These are phyloP conservation scores for Huso huso DNA, from an alignment of 2,797 vertebrate genomes.

Conservation along the genomic window DNA sequence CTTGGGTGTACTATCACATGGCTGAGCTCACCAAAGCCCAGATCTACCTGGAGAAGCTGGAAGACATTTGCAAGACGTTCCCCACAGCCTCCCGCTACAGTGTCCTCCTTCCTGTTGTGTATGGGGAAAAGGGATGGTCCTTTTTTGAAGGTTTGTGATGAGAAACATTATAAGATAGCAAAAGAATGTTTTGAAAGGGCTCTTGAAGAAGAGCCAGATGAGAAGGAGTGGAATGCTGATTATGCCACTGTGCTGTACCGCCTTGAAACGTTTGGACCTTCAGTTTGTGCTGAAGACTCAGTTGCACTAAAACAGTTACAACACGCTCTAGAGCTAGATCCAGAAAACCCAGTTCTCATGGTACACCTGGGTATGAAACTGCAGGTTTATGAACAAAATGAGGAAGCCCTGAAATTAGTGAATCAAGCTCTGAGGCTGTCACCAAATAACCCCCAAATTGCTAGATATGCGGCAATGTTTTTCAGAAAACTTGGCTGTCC, in stretches of 20 bases:
- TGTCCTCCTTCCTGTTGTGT: conserved; percentile 37
- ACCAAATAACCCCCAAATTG: conserved; percentile 45
- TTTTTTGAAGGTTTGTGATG: conserved; percentile 50
- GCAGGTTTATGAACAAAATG: background rate
- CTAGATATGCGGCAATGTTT: conserved; percentile 58
- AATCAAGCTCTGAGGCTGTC: conserved; percentile 45
- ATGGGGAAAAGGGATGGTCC: conserved; percentile 59
- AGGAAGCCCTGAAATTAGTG: conserved; percentile 51
- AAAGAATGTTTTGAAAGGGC: conserved; percentile 59
- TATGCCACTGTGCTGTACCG: conserved; percentile 54
- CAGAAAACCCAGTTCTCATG: conserved; percentile 39
- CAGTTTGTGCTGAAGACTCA: fast-evolving
- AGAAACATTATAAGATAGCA: conserved; percentile 41
- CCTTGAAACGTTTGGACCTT: conserved; percentile 15
- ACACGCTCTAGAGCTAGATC: conserved; percentile 46
- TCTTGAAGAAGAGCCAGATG: conserved; percentile 48
- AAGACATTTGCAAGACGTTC: conserved; percentile 27
- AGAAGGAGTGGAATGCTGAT: conserved; percentile 50
- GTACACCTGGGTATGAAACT: conserved; percentile 56
- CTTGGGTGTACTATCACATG: conserved; percentile 34
- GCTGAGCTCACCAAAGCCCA: conserved; percentile 33
- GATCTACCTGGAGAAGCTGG: conserved; percentile 38
- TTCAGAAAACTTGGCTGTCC: conserved; percentile 40
- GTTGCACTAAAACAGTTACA: conserved; percentile 38
- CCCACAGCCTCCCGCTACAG: conserved; percentile 20